Evolutionary conservation across 2,888 invertebrate species (phyloP).

Genomic region (Auanema freiburgensis): DNA sequence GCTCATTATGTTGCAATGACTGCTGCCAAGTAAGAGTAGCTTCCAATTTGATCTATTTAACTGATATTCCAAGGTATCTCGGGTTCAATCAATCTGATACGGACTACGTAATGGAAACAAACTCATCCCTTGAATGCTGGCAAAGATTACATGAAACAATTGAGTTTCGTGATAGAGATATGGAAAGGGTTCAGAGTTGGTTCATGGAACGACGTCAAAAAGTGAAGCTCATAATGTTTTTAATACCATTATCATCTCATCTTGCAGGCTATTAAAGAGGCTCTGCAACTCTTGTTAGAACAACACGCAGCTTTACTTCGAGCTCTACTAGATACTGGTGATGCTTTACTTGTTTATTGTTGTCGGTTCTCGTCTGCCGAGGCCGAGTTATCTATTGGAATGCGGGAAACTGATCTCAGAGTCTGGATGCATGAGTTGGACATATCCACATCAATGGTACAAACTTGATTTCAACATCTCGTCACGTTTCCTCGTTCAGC

Average conservation of each 20-base stretch:
- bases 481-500: conserved; percentile 25
- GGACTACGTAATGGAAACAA: conserved; percentile 48
- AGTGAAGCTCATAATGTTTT: conserved; percentile 12
- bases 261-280: conserved; percentile 50
- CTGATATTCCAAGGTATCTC: conserved; percentile 49
- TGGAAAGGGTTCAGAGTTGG: conserved; percentile 46
- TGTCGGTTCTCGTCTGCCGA: conserved; percentile 56
- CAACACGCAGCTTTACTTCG: conserved; percentile 58
- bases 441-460: conserved; percentile 47
- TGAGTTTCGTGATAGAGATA: conserved; percentile 30
- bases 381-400: conserved; percentile 57
- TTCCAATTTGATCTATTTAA: background rate
- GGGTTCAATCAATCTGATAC: conserved; percentile 41
- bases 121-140: conserved; percentile 53
- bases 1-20: conserved; percentile 54
- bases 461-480: background rate
- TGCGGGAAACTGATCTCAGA: conserved; percentile 61
- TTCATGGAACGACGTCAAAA: conserved; percentile 55
- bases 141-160: conserved; percentile 49
- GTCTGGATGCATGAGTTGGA: conserved; percentile 45
- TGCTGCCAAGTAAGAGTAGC: conserved; percentile 44
- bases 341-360: conserved; percentile 54
- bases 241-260: conserved; percentile 21
- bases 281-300: conserved; percentile 51
- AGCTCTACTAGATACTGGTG: conserved; percentile 59